Percentiles rank a stretch among this genome's conserved stretches.
Evolutionary conservation across 2,113 vertebrate species (phyloP).

Genomic region (Jacana jacana): DNA sequence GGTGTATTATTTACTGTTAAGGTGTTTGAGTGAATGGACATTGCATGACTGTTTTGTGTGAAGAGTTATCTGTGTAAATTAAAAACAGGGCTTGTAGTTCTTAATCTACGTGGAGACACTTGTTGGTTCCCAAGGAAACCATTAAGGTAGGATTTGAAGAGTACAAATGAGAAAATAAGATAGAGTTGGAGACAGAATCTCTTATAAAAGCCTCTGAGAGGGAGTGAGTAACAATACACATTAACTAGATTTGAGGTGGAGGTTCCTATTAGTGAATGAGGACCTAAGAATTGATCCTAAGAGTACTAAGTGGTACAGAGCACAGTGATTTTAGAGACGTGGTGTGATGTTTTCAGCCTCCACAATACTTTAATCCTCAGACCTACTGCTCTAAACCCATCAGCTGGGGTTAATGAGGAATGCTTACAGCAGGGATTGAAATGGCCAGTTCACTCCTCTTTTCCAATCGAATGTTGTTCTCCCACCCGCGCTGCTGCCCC

Average conservation of each 20-base stretch:
- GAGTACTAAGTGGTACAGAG: background rate
- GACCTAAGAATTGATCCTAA: background rate
- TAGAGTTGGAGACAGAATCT: background rate
- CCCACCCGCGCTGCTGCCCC: background rate
- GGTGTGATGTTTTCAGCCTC: background rate
- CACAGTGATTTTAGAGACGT: constrained; percentile 16
- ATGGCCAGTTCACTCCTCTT: background rate
- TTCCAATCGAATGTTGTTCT: background rate
- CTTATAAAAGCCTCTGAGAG: background rate
- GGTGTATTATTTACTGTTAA: background rate
- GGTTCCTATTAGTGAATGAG: background rate
- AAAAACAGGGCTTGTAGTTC: background rate
- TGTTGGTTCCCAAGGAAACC: background rate
- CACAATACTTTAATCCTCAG: constrained; percentile 42
- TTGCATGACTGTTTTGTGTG: background rate
- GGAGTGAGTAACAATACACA: background rate
- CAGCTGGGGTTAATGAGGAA: background rate
- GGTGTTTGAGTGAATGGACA: background rate
- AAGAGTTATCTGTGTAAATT: background rate
- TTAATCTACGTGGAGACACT: background rate
- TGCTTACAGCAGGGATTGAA: background rate
- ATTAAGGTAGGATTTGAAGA: background rate
- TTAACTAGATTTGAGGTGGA: background rate
- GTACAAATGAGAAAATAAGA: background rate
- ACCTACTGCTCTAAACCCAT: background rate